These are phyloP conservation scores for Morelia viridis DNA, from an alignment of 2,797 vertebrate species.

Conservation along the genomic window DNA sequence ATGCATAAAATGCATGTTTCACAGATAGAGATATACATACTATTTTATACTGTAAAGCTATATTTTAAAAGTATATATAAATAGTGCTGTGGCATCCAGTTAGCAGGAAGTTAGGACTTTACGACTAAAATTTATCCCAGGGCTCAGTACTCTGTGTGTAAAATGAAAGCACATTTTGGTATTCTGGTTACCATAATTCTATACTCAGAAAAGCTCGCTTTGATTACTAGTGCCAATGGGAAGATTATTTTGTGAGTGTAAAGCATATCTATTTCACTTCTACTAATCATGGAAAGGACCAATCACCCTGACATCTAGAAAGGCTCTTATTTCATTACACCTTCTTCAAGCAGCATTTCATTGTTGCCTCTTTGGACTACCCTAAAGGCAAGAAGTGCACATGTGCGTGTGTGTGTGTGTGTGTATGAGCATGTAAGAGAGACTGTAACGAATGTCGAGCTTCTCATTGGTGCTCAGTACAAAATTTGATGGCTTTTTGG, in stretches of 20 bases:
- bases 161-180: not conserved
- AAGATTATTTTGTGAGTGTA: not conserved
- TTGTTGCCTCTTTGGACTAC: not conserved
- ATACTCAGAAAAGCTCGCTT: not conserved
- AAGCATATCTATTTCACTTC: not conserved
- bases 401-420: too few species aligned
- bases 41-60: not conserved
- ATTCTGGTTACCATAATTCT: not conserved
- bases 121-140: not conserved
- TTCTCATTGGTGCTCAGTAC: not conserved
- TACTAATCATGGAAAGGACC: not conserved
- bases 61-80: not conserved
- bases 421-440: not conserved
- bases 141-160: not conserved
- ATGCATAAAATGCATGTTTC: not conserved
- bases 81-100: not conserved
- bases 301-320: not conserved
- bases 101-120: constrained; percentile 45
- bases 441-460: not conserved
- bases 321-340: not conserved
- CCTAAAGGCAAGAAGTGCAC: not conserved
- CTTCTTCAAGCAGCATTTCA: not conserved
- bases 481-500: not conserved
- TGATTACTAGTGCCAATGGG: not conserved
- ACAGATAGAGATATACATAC: not conserved